Percentiles rank a stretch among this genome's conserved stretches.
phyloP scores from a whole-genome alignment of 2,797 vertebrate species.

The Alfaro cultratus region DNA sequence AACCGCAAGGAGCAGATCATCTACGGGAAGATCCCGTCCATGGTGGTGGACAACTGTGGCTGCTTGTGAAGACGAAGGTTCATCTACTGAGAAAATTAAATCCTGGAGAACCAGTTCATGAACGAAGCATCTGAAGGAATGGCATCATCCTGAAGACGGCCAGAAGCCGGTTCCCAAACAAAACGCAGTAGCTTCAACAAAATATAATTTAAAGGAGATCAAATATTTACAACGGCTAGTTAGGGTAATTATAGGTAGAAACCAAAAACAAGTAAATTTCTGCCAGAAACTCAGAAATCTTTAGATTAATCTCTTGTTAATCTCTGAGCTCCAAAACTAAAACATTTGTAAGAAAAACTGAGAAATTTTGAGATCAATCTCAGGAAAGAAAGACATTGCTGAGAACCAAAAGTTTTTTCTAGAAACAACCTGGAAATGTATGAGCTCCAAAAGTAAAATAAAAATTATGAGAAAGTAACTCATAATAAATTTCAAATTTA shows the following conservation, averaged over 20 bases:
- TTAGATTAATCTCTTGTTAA: too few relatives aligned
- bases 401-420: too few relatives aligned
- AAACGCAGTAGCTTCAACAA: not conserved
- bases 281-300: too few relatives aligned
- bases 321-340: too few relatives aligned
- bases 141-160: not conserved
- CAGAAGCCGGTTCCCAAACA: not conserved
- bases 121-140: not conserved
- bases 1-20: conserved; percentile 97
- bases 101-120: not conserved
- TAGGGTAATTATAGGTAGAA: too few relatives aligned
- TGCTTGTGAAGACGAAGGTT: conserved; percentile 86
- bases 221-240: not conserved
- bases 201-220: not conserved
- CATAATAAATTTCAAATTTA: not conserved
- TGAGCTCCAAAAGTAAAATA: too few relatives aligned
- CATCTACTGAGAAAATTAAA: not conserved
- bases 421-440: too few relatives aligned
- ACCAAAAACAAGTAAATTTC: too few relatives aligned
- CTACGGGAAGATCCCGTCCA: conserved; percentile 96
- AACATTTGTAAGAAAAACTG: too few relatives aligned
- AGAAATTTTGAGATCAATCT: too few relatives aligned
- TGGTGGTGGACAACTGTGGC: conserved; percentile 98
- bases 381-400: too few relatives aligned
- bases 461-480: too few relatives aligned